These are phyloP conservation scores for Gastracanthus pulcherrimus DNA, from an alignment of 2,888 invertebrate genomes.

Conservation along the genomic window DNA sequence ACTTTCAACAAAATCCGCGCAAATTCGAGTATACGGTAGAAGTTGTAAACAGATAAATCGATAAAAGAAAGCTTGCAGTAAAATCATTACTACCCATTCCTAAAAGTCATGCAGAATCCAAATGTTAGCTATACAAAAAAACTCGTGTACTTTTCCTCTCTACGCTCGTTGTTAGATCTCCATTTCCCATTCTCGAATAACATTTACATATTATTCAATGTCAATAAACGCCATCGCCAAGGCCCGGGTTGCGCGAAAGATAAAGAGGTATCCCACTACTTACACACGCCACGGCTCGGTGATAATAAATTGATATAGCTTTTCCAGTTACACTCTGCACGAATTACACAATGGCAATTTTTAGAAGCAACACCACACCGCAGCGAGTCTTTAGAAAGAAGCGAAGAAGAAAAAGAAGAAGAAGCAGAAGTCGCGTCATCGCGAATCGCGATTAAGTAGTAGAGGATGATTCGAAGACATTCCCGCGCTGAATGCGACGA, in stretches of 20 bases:
- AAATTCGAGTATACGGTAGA: too few species aligned
- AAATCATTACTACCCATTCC: too few species aligned
- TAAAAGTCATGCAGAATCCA: too few species aligned
- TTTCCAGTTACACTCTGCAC: background rate
- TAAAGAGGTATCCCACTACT: too few species aligned
- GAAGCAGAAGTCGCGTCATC: background rate
- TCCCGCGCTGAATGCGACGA: background rate
- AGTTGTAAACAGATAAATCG: too few species aligned
- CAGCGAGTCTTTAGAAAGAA: too few species aligned
- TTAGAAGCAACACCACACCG: background rate
- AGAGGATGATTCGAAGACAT: conserved; percentile 3
- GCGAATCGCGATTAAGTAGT: background rate
- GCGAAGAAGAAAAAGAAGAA: too few species aligned
- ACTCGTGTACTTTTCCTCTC: background rate
- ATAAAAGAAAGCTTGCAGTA: too few species aligned
- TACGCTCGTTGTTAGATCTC: too few species aligned
- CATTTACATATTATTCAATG: background rate
- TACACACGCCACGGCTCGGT: background rate
- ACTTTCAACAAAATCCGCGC: too few species aligned
- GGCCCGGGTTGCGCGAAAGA: background rate
- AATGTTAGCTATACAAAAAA: background rate
- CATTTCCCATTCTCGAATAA: background rate
- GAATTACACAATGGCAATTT: conserved; percentile 29
- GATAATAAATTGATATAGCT: conserved; percentile 41
- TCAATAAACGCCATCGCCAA: conserved; percentile 10